phyloP scores from a whole-genome alignment of 2,888 invertebrate species.

The Platypus cylindrus region DNA sequence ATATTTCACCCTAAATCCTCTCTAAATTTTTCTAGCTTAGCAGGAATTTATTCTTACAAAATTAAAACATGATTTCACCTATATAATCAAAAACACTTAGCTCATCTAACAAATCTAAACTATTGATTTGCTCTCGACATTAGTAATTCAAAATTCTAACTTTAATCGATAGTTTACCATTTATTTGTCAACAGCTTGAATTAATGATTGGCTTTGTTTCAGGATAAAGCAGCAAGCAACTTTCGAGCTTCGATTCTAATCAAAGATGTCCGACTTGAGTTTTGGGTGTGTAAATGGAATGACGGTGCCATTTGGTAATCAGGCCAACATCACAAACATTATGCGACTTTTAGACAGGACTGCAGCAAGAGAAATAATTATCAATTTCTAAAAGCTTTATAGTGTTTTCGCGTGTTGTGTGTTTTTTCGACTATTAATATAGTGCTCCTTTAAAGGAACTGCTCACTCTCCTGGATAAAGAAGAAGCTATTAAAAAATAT shows the following conservation, averaged over 20 bases:
- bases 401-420: slow-evolving; percentile 24
- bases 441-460: slow-evolving; percentile 26
- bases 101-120: no score
- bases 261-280: slow-evolving; percentile 13
- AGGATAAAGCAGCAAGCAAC: slow-evolving; percentile 13
- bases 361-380: slow-evolving; percentile 19
- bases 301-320: slow-evolving; percentile 9
- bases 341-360: slow-evolving; percentile 12
- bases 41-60: no score
- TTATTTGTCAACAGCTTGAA: slow-evolving; percentile 14
- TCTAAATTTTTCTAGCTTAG: no score
- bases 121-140: no score
- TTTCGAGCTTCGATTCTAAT: slow-evolving; percentile 9
- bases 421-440: slow-evolving; percentile 18
- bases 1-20: no score
- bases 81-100: no score
- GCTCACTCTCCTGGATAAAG: slow-evolving; percentile 18
- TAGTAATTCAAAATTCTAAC: no score
- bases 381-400: slow-evolving; percentile 22
- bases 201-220: slow-evolving; percentile 16
- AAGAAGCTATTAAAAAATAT: no score
- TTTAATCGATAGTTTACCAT: slow-evolving; percentile 11
- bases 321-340: slow-evolving; percentile 11
- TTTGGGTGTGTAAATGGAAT: slow-evolving; percentile 9
- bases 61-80: no score